Base-by-base conservation (phyloP, 2,113 vertebrate genomes). In the Triplophysa siluroides region DNA sequence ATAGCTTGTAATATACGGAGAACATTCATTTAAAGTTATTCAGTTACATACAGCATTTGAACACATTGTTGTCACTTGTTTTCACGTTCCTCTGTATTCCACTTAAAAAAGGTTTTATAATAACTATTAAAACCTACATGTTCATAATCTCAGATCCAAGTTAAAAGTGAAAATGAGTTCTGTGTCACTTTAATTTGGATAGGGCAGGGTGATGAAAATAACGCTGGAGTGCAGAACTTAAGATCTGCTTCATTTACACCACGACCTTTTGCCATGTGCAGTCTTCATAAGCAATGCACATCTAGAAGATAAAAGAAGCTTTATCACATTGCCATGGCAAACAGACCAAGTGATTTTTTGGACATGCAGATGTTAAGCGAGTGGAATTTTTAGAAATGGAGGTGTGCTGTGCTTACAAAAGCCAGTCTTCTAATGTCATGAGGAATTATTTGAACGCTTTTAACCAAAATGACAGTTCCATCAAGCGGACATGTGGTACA, bases 231-330 rank as follows among this genome's bases (percentile, higher is more conserved):
- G 65, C 33, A 69, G 29, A 50, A 33, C 24, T 26, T 3, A 14
- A 26, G 54, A 81, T 69, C 41, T 76, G 54, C 73, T 76, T 81
- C 29, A 63, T 76, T 76, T 69, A 23, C 54, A 77, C 24, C 11
- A 23, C 41, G 58, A 70, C 64, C 56, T 77, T 81, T 76, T 58
- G 64, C 14, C 2, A 71, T 64, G 50, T 58, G 21, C 19, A 14
- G 18, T 64, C 65, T 64, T 61, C 45, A 33, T 21, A 18, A 47
- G 45, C 33, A 67, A 62, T 65, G 71, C 21, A 12, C 70, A 58
- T 38, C 62, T 56, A 47, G 2, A 13, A 23, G 26, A 13, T 60
- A 41, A 26, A 24, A 76, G 2, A 52, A 70, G n/a, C 50, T 26
- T 76, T 19, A 21, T 26, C 70, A 26, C 41, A 62, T 10, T 41